phyloP scores from a whole-genome alignment of 2,888 invertebrate species.

The Drosophila cyrtoloma region DNA sequence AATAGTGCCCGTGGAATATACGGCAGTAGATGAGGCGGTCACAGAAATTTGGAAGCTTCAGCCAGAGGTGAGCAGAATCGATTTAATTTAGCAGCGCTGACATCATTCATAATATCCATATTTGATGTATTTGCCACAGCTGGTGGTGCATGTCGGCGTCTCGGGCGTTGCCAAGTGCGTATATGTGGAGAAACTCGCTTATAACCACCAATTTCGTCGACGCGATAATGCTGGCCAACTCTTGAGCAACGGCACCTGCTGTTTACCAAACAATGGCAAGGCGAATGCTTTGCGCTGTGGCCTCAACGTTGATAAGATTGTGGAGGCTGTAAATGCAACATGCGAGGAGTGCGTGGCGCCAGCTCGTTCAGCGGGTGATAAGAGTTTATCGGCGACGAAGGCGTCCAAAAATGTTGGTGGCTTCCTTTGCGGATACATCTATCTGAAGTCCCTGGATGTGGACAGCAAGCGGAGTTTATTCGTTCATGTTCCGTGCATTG shows the following conservation, averaged over 20 bases:
- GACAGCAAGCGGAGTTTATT: constrained; percentile 88
- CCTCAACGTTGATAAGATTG: constrained; percentile 85
- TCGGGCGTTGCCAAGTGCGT: constrained; percentile 81
- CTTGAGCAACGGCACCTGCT: constrained; percentile 66
- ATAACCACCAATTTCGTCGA: constrained; percentile 83
- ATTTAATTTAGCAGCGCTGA: constrained; percentile 30
- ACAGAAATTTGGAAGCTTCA: constrained; percentile 88
- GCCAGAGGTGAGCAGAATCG: constrained; percentile 86
- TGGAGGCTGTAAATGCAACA: constrained; percentile 71
- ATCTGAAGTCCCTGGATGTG: constrained; percentile 89
- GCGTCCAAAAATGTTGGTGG: constrained; percentile 85
- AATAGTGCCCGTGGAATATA: constrained; percentile 89
- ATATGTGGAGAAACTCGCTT: constrained; percentile 83
- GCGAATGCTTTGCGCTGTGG: constrained; percentile 76
- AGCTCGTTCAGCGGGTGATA: constrained; percentile 15
- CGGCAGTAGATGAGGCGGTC: constrained; percentile 87
- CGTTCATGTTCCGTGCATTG: constrained; percentile 91
- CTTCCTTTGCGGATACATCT: constrained; percentile 92
- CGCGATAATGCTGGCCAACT: constrained; percentile 80
- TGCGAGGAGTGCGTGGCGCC: constrained; percentile 70
- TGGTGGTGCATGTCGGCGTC: constrained; percentile 85
- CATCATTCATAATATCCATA: constrained; percentile 35
- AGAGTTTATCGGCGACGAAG: constrained; percentile 36
- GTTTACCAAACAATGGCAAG: constrained; percentile 53
- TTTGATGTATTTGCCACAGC: constrained; percentile 47